Percentiles rank a stretch among this genome's conserved stretches.
Conservation (phyloP, 2,797 vertebrate genomes). For the Novumbra hubbsi region DNA sequence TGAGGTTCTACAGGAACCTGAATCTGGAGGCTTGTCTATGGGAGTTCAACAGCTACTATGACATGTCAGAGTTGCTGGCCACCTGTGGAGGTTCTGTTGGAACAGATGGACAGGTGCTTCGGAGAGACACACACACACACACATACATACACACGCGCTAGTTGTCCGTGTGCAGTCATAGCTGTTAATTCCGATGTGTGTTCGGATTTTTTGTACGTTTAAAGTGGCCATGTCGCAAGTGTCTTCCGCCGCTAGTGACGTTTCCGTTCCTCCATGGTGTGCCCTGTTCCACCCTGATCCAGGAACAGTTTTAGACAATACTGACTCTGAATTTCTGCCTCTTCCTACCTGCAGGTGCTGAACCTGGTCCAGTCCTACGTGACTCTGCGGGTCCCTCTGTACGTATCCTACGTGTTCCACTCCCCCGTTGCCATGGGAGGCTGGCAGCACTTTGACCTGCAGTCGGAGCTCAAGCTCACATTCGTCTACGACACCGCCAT, state of each 20-base stretch:
- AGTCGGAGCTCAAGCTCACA: slow-evolving; percentile 80
- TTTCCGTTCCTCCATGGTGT: not conserved
- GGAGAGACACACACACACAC: not conserved
- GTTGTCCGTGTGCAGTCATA: not conserved
- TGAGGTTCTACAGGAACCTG: slow-evolving; percentile 84
- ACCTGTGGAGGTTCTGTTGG: slow-evolving; percentile 81
- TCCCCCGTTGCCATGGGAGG: slow-evolving; percentile 77
- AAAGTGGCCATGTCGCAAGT: not conserved
- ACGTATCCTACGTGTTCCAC: slow-evolving; percentile 82
- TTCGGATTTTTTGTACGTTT: not conserved
- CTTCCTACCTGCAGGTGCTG: slow-evolving; percentile 67
- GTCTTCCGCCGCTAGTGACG: not conserved
- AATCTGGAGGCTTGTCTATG: slow-evolving; percentile 84
- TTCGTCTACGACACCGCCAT: slow-evolving; percentile 84
- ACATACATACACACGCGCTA: not conserved
- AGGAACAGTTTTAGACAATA: not conserved
- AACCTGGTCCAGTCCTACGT: slow-evolving; percentile 84
- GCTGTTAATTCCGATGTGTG: no score
- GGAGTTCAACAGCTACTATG: slow-evolving; percentile 84
- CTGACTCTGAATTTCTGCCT: not conserved
- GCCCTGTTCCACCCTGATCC: not conserved
- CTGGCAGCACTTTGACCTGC: slow-evolving; percentile 85
- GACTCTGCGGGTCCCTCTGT: slow-evolving; percentile 77
- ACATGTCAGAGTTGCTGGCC: slow-evolving; percentile 82
- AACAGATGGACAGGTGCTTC: slow-evolving; percentile 80